Percentiles rank a stretch among this genome's conserved stretches.
Evolutionary conservation across 2,888 invertebrate genomes (phyloP).

Genomic region (Lissonota sp.): DNA sequence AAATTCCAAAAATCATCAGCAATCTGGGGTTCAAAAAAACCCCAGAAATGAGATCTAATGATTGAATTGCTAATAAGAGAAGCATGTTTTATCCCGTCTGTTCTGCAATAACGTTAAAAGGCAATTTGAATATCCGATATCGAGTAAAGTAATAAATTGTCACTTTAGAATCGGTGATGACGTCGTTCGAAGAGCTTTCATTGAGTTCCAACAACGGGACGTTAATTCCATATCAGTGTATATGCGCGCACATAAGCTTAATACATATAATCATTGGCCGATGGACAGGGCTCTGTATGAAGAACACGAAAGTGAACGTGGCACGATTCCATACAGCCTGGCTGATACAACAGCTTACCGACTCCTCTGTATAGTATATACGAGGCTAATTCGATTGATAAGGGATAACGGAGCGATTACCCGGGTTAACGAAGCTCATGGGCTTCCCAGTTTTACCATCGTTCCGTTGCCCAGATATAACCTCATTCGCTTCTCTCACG

Average conservation of each 20-base stretch:
- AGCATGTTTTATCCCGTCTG: no score
- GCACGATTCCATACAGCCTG: slow-evolving; percentile 20
- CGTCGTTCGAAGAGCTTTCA: neutral
- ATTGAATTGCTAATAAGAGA: no score
- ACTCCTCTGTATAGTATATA: slow-evolving; percentile 63
- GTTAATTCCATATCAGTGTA: neutral
- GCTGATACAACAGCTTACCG: slow-evolving; percentile 35
- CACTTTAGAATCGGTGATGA: neutral
- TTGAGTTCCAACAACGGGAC: neutral
- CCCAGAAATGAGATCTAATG: no score
- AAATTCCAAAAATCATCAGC: no score
- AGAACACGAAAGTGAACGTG: slow-evolving; percentile 5
- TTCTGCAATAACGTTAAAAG: no score
- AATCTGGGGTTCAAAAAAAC: no score
- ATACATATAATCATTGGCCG: neutral
- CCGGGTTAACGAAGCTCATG: slow-evolving; percentile 70
- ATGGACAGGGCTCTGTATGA: slow-evolving; percentile 9
- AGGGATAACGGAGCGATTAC: slow-evolving; percentile 71
- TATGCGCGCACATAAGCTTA: neutral
- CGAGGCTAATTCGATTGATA: slow-evolving; percentile 74
- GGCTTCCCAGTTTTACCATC: slow-evolving; percentile 64
- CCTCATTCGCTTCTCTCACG: slow-evolving; percentile 33
- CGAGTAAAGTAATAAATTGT: no score
- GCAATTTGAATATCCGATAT: no score
- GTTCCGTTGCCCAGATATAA: slow-evolving; percentile 33